Percentiles rank a stretch among this genome's conserved stretches.
phyloP scores from a whole-genome alignment of 2,888 invertebrate genomes.

The Athalia cordata region DNA sequence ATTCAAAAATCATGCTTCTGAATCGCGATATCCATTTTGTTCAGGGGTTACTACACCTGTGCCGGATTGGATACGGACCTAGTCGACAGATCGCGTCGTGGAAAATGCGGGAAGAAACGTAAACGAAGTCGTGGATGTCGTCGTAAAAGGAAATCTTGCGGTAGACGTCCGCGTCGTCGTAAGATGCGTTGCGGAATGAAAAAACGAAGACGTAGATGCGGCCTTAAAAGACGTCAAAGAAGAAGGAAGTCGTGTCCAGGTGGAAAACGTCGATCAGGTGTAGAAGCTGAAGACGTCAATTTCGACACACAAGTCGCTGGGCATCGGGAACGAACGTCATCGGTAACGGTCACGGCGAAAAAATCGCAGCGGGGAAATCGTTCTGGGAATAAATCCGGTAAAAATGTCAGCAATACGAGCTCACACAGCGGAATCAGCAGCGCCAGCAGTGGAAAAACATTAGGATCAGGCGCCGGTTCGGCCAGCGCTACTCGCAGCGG shows the following conservation, averaged over 20 bases:
- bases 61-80: background rate
- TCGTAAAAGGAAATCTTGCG: background rate
- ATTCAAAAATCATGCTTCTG: background rate
- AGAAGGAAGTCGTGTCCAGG: conserved; percentile 28
- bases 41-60: conserved; percentile 35
- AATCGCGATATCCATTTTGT: background rate
- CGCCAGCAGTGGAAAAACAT: conserved; percentile 27
- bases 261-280: conserved; percentile 2
- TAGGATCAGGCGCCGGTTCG: conserved; percentile 14
- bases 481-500: conserved; percentile 23
- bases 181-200: conserved; percentile 37
- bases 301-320: background rate
- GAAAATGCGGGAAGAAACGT: background rate
- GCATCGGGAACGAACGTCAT: background rate
- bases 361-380: background rate
- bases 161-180: conserved; percentile 39
- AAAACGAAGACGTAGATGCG: conserved; percentile 25
- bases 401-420: conserved; percentile 10
- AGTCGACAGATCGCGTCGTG: conserved; percentile 5
- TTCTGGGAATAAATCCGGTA: background rate
- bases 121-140: background rate
- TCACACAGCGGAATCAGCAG: conserved; percentile 16
- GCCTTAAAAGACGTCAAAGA: conserved; percentile 23
- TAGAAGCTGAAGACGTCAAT: conserved; percentile 10
- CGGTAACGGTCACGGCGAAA: conserved; percentile 14